Conservation (phyloP, 2,797 vertebrate species). For the Malacoraja senta region DNA sequence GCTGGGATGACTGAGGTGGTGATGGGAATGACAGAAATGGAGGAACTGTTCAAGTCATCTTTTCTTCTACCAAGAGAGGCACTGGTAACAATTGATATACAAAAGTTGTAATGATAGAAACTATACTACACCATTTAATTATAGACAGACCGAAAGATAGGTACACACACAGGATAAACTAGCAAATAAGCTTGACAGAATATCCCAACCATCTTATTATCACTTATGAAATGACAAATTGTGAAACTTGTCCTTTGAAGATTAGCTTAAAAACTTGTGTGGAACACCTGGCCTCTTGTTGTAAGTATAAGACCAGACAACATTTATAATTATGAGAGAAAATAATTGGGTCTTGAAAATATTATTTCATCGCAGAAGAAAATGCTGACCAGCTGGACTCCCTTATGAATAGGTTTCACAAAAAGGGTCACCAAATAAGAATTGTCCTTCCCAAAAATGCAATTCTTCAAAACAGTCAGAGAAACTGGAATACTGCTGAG, state of each 20-base stretch:
- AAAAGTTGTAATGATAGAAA: neutral
- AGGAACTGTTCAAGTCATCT: constrained; percentile 60
- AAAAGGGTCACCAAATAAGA: too few species aligned
- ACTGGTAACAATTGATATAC: constrained; percentile 50
- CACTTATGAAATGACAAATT: neutral
- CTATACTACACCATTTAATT: neutral
- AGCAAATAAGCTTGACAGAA: neutral
- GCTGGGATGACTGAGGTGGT: constrained; percentile 62
- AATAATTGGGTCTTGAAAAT: neutral
- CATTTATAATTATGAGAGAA: neutral
- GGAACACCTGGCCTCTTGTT: neutral
- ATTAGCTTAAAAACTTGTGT: neutral
- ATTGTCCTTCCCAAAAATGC: too few species aligned
- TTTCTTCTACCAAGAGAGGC: constrained; percentile 62
- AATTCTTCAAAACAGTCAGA: neutral
- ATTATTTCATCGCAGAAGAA: neutral
- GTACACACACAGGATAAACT: neutral
- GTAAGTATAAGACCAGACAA: neutral
- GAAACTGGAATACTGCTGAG: neutral
- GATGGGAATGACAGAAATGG: constrained; percentile 60
- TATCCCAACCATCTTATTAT: too few species aligned
- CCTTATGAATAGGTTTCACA: neutral
- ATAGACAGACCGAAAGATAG: neutral
- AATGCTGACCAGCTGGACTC: neutral
- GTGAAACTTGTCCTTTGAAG: neutral